Percentiles rank a stretch among this genome's conserved stretches.
Evolutionary conservation across 2,113 vertebrate genomes (phyloP).

Genomic region (Meriones unguiculatus): DNA sequence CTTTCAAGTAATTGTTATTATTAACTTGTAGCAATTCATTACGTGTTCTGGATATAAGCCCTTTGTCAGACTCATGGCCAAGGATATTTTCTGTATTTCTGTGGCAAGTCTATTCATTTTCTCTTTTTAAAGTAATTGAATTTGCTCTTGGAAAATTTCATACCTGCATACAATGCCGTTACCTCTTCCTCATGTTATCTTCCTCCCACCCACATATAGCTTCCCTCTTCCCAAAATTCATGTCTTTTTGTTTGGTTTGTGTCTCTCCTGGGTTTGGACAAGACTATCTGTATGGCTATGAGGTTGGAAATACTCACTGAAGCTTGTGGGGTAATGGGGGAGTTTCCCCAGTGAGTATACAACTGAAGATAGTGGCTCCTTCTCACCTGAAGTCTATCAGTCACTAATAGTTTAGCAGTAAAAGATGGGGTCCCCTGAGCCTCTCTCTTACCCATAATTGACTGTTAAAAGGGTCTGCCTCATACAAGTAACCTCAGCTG

Average conservation of each 20-base stretch:
- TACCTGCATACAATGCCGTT: not conserved
- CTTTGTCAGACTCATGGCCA: not conserved
- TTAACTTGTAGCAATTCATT: constrained; percentile 1
- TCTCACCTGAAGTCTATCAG: not conserved
- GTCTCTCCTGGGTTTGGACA: not conserved
- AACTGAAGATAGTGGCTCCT: not conserved
- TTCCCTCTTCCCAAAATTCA: not conserved
- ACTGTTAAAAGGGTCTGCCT: not conserved
- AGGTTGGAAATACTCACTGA: not conserved
- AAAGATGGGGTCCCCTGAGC: not conserved
- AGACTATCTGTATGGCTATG: not conserved
- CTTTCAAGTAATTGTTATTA: not conserved
- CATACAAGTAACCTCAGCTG: not conserved
- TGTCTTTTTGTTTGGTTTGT: not conserved
- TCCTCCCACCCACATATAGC: not conserved
- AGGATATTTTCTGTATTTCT: constrained; percentile 31
- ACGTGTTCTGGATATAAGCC: not conserved
- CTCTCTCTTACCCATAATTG: not conserved
- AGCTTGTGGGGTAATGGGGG: not conserved
- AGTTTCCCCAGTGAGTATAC: not conserved
- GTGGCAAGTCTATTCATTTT: not conserved
- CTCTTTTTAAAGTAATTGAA: not conserved
- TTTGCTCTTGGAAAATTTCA: not conserved
- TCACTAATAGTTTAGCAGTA: not conserved
- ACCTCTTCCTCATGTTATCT: not conserved